Evolutionary conservation across 2,888 invertebrate species (phyloP).

Genomic region (Cephus spinipes): DNA sequence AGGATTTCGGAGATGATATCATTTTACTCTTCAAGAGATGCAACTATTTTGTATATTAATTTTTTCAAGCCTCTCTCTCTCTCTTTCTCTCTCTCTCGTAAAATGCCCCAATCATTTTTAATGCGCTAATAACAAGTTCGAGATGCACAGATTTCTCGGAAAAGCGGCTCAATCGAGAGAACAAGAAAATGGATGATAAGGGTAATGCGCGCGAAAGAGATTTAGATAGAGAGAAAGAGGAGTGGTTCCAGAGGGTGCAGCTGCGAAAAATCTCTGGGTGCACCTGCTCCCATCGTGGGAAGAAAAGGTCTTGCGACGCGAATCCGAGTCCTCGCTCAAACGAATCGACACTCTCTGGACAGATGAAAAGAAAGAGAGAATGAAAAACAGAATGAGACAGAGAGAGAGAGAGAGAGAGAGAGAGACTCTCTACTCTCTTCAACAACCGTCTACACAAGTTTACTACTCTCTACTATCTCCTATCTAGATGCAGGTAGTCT

Average conservation of each 20-base stretch:
- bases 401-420: conserved; percentile 14
- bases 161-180: too few species aligned
- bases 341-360: background rate
- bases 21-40: conserved; percentile 4
- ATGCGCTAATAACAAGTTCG: too few species aligned
- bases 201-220: too few species aligned
- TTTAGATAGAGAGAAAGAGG: too few species aligned
- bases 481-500: background rate
- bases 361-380: conserved; percentile 17
- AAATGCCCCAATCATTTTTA: too few species aligned
- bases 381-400: conserved; percentile 9
- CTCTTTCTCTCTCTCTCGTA: background rate
- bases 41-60: conserved; percentile 28
- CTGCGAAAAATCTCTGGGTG: too few species aligned
- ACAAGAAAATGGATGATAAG: too few species aligned
- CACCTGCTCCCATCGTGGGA: too few species aligned
- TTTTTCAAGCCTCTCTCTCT: conserved; percentile 21
- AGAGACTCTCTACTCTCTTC: background rate
- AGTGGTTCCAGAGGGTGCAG: too few species aligned
- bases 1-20: conserved; percentile 15
- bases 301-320: too few species aligned
- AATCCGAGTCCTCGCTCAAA: too few species aligned
- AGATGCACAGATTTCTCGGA: too few species aligned
- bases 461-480: background rate
- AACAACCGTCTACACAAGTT: background rate